Conservation (phyloP, 2,113 vertebrate species). For the Amphilophus citrinellus region DNA sequence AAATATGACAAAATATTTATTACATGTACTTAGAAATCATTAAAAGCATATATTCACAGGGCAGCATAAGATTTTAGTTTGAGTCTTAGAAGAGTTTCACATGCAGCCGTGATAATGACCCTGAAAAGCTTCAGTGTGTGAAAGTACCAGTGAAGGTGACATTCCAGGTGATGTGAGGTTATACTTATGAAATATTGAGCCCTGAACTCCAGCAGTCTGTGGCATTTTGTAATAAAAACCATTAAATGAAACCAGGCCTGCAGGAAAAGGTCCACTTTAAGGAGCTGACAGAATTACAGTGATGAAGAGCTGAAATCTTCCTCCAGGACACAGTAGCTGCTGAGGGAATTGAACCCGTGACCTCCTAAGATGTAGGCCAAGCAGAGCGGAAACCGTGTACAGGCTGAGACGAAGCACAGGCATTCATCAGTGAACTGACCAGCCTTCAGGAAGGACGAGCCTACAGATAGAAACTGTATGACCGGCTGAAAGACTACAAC, state of each 20-base stretch:
- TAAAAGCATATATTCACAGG: not conserved
- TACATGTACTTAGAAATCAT: not conserved
- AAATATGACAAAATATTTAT: not conserved
- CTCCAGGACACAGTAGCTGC: conserved; percentile 5
- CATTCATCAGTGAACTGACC: not conserved
- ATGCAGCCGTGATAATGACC: not conserved
- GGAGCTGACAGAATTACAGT: conserved; percentile 1
- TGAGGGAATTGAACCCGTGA: conserved; percentile 50
- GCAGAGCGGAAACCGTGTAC: not conserved
- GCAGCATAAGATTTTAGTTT: not conserved
- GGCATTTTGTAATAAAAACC: conserved; percentile 18
- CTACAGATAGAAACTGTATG: not conserved
- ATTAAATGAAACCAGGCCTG: conserved; percentile 37
- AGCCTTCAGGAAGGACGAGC: not conserved
- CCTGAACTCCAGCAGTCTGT: not conserved
- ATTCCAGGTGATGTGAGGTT: conserved; percentile 27
- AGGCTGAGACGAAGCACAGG: not conserved
- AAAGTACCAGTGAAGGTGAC: conserved; percentile 5
- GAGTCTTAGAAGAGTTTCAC: not conserved
- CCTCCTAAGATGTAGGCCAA: conserved; percentile 9
- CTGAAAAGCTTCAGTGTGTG: not conserved
- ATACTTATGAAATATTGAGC: conserved; percentile 18
- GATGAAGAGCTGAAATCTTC: not conserved
- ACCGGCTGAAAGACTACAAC: not conserved
- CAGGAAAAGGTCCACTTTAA: conserved; percentile 15